Evolutionary conservation across 1,140 invertebrate genomes (phyloP).

Genomic region (Diorhabda carinulata): DNA sequence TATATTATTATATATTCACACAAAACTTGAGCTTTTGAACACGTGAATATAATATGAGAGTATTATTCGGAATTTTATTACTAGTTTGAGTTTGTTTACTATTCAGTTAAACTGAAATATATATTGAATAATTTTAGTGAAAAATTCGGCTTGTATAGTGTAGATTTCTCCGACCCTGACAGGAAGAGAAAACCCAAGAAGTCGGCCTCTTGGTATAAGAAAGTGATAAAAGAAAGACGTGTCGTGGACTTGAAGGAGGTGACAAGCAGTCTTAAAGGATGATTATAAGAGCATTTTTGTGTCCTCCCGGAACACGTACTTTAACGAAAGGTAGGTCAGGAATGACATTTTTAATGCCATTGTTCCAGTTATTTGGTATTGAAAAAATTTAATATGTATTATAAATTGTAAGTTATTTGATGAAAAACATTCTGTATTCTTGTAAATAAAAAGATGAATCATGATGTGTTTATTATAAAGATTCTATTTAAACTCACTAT

Average conservation of each 20-base stretch:
- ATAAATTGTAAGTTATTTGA: no score
- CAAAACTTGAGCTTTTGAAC: no score
- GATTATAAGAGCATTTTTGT: not conserved
- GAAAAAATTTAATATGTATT: no score
- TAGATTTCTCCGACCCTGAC: slow-evolving; percentile 23
- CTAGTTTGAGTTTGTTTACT: not conserved
- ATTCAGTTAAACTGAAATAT: not conserved
- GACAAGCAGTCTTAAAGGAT: not conserved
- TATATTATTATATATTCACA: no score
- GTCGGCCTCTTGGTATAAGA: slow-evolving; percentile 38
- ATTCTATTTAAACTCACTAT: no score
- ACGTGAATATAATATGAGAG: no score
- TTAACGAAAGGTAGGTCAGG: not conserved
- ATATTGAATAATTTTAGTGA: slow-evolving; percentile 13
- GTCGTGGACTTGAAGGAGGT: slow-evolving; percentile 14
- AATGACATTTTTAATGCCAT: not conserved
- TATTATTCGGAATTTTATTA: not conserved
- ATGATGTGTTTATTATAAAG: no score
- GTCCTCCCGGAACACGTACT: not conserved
- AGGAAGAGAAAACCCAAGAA: slow-evolving; percentile 27
- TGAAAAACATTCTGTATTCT: no score
- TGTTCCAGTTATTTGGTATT: no score
- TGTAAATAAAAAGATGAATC: no score
- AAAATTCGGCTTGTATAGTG: slow-evolving; percentile 33
- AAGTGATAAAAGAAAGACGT: slow-evolving; percentile 30